Percentiles rank a stretch among this genome's conserved stretches.
Evolutionary conservation across 2,113 vertebrate genomes (phyloP).

Genomic region (Oceanites oceanicus): DNA sequence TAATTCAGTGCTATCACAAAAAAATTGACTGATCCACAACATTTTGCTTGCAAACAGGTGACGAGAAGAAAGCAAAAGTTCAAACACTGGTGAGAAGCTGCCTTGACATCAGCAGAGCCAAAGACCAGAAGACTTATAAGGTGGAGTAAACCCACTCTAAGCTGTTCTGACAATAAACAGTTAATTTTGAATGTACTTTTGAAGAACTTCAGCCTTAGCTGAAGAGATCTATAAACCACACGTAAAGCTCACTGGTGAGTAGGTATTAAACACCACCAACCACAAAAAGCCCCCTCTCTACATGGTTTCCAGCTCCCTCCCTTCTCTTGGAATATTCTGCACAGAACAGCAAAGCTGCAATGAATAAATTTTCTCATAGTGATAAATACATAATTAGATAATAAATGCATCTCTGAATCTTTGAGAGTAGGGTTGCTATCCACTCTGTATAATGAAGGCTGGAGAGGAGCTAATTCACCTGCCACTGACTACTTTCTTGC

Average conservation of each 20-base stretch:
- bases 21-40: not conserved
- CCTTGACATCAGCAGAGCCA: not conserved
- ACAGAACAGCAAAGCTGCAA: not conserved
- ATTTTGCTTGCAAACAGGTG: not conserved
- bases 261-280: not conserved
- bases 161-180: not conserved
- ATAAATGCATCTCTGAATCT: not conserved
- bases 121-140: not conserved
- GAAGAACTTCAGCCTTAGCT: not conserved
- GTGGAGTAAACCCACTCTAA: not conserved
- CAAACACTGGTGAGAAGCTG: not conserved
- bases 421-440: not conserved
- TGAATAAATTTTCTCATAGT: not conserved
- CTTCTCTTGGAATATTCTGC: not conserved
- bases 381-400: not conserved
- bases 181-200: not conserved
- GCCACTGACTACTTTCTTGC: not conserved
- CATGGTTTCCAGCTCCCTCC: not conserved
- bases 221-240: not conserved
- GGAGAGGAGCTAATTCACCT: not conserved
- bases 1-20: conserved; percentile 29
- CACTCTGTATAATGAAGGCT: not conserved
- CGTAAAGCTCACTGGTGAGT: not conserved
- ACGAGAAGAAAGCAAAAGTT: not conserved
- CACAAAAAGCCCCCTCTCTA: not conserved